Percentiles rank a stretch among this genome's conserved stretches.
Conservation (phyloP, 2,797 vertebrate species). For the Carduelis carduelis region DNA sequence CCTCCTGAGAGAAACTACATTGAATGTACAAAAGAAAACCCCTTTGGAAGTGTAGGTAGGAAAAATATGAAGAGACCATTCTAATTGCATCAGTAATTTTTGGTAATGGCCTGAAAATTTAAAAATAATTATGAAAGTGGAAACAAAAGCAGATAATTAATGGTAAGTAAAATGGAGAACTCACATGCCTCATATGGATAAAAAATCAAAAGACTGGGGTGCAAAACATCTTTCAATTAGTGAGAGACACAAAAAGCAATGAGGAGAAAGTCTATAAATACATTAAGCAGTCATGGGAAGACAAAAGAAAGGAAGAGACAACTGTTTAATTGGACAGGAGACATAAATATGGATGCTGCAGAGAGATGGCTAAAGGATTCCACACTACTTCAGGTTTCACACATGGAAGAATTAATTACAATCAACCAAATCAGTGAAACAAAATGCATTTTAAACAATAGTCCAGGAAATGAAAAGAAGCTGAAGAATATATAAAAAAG, state of each 20-base stretch:
- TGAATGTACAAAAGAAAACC: neutral
- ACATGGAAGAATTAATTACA: neutral
- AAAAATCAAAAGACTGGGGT: neutral
- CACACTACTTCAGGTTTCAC: neutral
- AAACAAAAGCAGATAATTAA: neutral
- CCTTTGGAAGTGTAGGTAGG: neutral
- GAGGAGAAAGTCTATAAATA: neutral
- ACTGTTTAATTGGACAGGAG: neutral
- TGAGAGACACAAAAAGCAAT: neutral
- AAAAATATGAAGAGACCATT: neutral
- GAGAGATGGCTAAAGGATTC: neutral
- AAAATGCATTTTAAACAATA: neutral
- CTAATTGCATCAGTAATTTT: neutral
- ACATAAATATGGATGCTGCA: neutral
- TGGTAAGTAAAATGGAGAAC: neutral
- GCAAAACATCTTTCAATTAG: neutral
- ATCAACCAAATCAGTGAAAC: neutral
- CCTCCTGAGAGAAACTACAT: neutral
- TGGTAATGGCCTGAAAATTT: neutral
- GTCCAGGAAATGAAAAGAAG: neutral
- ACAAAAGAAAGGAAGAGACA: neutral
- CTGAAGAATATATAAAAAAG: neutral
- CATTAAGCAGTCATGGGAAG: neutral
- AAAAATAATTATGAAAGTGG: neutral
- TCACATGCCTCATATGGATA: neutral